Conservation (phyloP, 1,140 invertebrate genomes). For the Elysia chlorotica region DNA sequence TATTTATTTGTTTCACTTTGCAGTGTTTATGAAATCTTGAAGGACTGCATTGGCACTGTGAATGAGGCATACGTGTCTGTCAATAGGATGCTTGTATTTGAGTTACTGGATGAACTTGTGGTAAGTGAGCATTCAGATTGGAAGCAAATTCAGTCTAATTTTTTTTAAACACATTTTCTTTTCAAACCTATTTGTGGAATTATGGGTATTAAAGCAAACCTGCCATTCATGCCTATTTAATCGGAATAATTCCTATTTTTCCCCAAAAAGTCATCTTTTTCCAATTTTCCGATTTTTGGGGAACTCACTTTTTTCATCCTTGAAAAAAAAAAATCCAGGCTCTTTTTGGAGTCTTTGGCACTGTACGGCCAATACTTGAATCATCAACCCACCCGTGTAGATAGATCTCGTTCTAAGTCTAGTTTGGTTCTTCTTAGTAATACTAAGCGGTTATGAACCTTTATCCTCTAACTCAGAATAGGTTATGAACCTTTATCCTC, state of each 20-base stretch:
- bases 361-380: no score
- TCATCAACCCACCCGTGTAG: no score
- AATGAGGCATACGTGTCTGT: slow-evolving; percentile 46
- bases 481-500: no score
- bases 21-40: slow-evolving; percentile 52
- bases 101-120: slow-evolving; percentile 51
- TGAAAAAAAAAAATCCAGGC: background rate
- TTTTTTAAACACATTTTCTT: no score
- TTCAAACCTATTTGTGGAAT: no score
- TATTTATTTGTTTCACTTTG: no score
- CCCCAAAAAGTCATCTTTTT: background rate
- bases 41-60: slow-evolving; percentile 57
- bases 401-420: no score
- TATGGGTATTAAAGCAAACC: background rate
- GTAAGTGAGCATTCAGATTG: slow-evolving; percentile 30
- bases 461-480: no score
- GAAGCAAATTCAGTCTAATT: background rate
- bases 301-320: background rate
- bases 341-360: no score
- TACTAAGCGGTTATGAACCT: no score
- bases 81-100: slow-evolving; percentile 50
- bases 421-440: no score
- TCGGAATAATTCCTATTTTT: background rate
- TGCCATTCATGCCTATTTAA: background rate
- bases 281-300: background rate